Percentiles rank a stretch among this genome's conserved stretches.
Conservation (phyloP, 2,888 invertebrate species). For the Sipha maydis region DNA sequence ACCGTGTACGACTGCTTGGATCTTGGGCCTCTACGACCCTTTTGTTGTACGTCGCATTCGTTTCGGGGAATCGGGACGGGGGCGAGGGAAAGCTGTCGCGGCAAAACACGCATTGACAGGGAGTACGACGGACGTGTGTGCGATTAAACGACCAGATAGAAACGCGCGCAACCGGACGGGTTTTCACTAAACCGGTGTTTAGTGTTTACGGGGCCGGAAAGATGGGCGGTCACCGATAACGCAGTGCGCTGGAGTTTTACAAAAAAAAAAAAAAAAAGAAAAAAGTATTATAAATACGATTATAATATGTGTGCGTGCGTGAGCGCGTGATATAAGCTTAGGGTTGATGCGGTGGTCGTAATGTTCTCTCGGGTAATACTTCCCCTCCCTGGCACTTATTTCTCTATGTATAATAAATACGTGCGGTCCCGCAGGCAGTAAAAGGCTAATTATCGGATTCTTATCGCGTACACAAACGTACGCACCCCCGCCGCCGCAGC, state of each 20-base stretch:
- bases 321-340: background rate
- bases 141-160: constrained; percentile 55
- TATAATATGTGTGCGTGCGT: background rate
- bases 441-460: constrained; percentile 21
- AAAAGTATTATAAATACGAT: background rate
- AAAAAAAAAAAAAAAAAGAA: too few species aligned
- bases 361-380: background rate
- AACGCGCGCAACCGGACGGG: constrained; percentile 48
- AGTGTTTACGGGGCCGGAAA: constrained; percentile 58
- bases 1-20: too few species aligned
- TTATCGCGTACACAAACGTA: background rate
- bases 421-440: background rate
- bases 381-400: background rate
- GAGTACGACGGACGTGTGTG: constrained; percentile 28
- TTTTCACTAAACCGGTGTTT: constrained; percentile 62
- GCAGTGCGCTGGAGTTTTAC: background rate
- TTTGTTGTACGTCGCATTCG: too few species aligned
- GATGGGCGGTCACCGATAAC: constrained; percentile 53
- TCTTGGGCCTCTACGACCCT: too few species aligned
- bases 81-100: constrained; percentile 17
- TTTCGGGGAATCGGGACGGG: too few species aligned
- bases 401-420: too few species aligned
- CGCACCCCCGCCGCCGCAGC: background rate
- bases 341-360: background rate
- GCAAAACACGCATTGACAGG: background rate